Base-by-base conservation (phyloP, 2,113 vertebrate genomes). In the Scytalopus superciliaris region DNA sequence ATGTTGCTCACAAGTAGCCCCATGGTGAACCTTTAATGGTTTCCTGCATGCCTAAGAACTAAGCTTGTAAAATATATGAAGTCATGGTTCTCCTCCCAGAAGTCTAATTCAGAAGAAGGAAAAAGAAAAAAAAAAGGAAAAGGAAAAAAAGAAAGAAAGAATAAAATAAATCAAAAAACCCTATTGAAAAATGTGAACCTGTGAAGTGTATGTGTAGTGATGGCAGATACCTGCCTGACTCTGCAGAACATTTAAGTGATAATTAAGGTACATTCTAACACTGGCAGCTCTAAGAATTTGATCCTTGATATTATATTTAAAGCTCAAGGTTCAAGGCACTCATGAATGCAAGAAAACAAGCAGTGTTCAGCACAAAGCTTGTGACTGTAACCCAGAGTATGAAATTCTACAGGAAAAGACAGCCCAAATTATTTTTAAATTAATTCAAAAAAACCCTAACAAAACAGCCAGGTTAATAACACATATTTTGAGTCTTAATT, bases 301-400 rank as follows among this genome's bases (percentile, higher is more conserved):
- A 88, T 63, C 40, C 60, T 72, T 92, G 72, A 86, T 90, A 44
- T 37, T 91, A 93, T 77, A 88, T 73, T 95, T 90, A 93, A 93
- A 88, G 60, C 30, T 77, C 23, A 37, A 73, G 70, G 42, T 83
- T 79, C 63, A 60, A 93, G 75, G 72, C 64, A 56, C 50, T 70
- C 25, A 33, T 60, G 59, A 89, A 79, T 49, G 44, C 66, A 83
- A 57, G 39, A 72, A 96, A 95, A 91, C 4, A 24, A 73, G 81
- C 80, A 83, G 70, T 70, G 19, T 75, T 91, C 90, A 95, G 75
- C 82, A 74, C 44, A 94, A 94, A 85, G 2, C 47, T 64, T 33
- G 16, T 28, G 39, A 40, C 12, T 30, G 30, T n/a, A 80, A 84
- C 10, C 5, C 37, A 50, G 74, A 60, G 18, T 49, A 49, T 76